These are phyloP conservation scores for Chelon auratus DNA, from an alignment of 2,797 vertebrate genomes.

Conservation along the genomic window DNA sequence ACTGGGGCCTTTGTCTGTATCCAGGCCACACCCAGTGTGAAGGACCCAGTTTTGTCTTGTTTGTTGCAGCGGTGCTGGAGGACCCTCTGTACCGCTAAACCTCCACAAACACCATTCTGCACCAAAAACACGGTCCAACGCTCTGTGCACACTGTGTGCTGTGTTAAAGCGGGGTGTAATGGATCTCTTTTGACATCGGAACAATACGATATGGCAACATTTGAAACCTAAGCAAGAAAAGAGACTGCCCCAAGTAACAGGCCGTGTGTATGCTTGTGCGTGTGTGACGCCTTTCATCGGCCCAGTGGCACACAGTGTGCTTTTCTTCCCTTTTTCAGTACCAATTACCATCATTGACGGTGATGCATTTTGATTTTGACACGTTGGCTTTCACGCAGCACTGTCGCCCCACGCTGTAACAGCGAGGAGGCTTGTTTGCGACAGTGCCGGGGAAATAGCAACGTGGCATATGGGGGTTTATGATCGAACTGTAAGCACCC, in stretches of 20 bases:
- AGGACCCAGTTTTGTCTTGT: constrained; percentile 60
- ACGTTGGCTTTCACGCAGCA: constrained; percentile 68
- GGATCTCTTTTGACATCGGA: constrained; percentile 47
- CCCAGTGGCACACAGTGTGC: constrained; percentile 25
- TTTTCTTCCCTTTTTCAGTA: constrained; percentile 55
- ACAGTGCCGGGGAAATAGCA: constrained; percentile 59
- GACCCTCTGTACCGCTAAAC: constrained; percentile 9
- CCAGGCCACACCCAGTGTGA: constrained; percentile 71
- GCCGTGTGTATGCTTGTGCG: constrained; percentile 19
- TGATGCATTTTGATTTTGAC: constrained; percentile 81
- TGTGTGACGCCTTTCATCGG: constrained; percentile 59
- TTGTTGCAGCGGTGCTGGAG: constrained; percentile 42
- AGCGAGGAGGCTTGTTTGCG: constrained; percentile 61
- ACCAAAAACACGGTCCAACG: constrained; percentile 5
- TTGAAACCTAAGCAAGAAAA: constrained; percentile 31
- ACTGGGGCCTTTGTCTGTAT: constrained; percentile 72
- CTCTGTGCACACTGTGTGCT: neutral
- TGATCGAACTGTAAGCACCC: constrained; percentile 67
- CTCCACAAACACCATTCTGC: constrained; percentile 42
- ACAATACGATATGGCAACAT: constrained; percentile 50
- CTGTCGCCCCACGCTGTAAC: constrained; percentile 51
- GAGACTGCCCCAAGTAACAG: constrained; percentile 40
- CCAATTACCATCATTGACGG: constrained; percentile 73
- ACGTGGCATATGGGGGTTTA: constrained; percentile 77
- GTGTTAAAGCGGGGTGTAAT: constrained; percentile 35